phyloP scores from a whole-genome alignment of 2,888 invertebrate species.

The Stenodera caucasica region DNA sequence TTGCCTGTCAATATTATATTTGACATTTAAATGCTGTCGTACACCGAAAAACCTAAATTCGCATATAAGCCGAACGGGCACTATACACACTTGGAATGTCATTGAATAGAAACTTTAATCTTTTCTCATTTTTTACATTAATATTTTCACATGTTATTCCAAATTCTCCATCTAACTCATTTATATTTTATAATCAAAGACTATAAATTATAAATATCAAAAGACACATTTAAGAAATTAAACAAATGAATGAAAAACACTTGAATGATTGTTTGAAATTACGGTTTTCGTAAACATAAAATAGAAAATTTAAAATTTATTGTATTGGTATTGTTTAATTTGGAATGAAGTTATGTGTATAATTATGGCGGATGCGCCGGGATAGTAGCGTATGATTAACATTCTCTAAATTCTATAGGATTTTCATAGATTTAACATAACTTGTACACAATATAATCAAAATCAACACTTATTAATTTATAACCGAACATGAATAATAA shows the following conservation, averaged over 20 bases:
- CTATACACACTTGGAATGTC: constrained; percentile 14
- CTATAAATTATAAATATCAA: constrained; percentile 25
- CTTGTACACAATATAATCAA: constrained; percentile 20
- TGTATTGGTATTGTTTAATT: constrained; percentile 12
- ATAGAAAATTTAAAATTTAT: constrained; percentile 4
- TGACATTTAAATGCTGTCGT: constrained; percentile 38
- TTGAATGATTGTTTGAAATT: no score
- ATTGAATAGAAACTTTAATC: constrained; percentile 11
- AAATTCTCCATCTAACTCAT: constrained; percentile 24
- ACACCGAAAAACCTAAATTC: constrained; percentile 27
- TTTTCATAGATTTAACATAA: background rate
- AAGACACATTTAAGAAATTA: no score
- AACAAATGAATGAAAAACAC: no score
- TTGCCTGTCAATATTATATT: constrained; percentile 34
- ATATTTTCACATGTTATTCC: constrained; percentile 16
- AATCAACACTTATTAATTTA: constrained; percentile 37
- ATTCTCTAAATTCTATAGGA: background rate
- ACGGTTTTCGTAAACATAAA: constrained; percentile 17
- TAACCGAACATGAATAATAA: no score
- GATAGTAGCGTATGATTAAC: background rate
- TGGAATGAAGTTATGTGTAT: background rate
- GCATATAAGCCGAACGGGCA: constrained; percentile 11
- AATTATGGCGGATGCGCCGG: constrained; percentile 20
- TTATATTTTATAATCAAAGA: no score
- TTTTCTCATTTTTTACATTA: background rate